Evolutionary conservation across 2,888 invertebrate species (phyloP).

Genomic region (Calliopum simillimum): DNA sequence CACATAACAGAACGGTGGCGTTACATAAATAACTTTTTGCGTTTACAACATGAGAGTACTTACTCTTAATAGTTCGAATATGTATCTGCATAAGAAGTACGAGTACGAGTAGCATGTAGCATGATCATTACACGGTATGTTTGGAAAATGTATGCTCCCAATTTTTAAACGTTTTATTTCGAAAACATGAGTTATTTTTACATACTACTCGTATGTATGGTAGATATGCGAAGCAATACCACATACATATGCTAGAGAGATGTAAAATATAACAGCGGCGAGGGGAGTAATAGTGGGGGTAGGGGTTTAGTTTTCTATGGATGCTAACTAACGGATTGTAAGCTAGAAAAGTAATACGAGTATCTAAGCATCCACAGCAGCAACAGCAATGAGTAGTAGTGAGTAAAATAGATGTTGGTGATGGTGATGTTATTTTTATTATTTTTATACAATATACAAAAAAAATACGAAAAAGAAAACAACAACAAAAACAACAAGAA

Average conservation of each 20-base stretch:
- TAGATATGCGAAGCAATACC: not conserved
- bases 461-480: not conserved
- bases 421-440: conserved; percentile 31
- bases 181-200: not conserved
- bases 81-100: no score
- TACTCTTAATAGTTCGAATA: no score
- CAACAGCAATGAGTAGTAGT: conserved; percentile 12
- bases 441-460: conserved; percentile 10
- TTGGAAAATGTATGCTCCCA: conserved; percentile 1
- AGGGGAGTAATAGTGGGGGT: not conserved
- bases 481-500: not conserved
- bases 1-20: no score
- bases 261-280: not conserved
- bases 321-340: conserved; percentile 25
- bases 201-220: not conserved
- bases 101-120: no score
- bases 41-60: no score
- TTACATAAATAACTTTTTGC: no score
- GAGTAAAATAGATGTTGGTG: no score
- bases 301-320: not conserved
- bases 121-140: no score
- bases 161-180: conserved; percentile 2
- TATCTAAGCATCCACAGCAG: no score
- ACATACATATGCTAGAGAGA: not conserved
- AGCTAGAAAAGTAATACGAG: conserved; percentile 13